These are phyloP conservation scores for Drosophila ambigua DNA, from an alignment of 1,140 invertebrate species.

Conservation along the genomic window DNA sequence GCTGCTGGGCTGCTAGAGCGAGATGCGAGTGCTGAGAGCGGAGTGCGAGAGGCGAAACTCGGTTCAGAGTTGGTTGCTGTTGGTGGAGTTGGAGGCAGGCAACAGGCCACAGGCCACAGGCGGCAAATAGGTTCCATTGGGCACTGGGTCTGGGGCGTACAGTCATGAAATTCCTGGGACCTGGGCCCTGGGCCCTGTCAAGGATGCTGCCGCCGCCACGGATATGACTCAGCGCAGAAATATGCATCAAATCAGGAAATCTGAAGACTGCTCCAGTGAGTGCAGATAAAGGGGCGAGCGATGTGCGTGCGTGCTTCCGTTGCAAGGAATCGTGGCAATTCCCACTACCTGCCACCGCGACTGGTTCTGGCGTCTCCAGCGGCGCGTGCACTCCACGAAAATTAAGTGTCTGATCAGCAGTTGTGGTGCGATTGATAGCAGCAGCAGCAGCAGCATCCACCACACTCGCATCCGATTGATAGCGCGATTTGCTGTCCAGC, in stretches of 20 bases:
- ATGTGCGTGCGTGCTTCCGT: not conserved
- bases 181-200: constrained; percentile 8
- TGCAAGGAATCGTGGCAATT: constrained; percentile 16
- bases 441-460: too few species aligned
- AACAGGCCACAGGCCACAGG: not conserved
- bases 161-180: constrained; percentile 32
- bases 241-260: constrained; percentile 49
- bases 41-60: not conserved
- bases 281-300: not conserved
- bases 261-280: not conserved
- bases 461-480: constrained; percentile 29
- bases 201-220: constrained; percentile 35
- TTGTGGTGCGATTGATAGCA: not conserved
- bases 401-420: not conserved
- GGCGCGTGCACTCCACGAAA: too few species aligned
- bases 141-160: constrained; percentile 8
- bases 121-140: not conserved
- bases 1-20: constrained; percentile 1
- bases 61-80: too few species aligned
- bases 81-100: too few species aligned
- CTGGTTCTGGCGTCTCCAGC: too few species aligned
- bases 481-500: constrained; percentile 27
- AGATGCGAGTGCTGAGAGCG: not conserved
- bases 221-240: constrained; percentile 37
- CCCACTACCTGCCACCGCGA: not conserved